phyloP scores from a whole-genome alignment of 2,888 invertebrate genomes.

The Mayetiola destructor region DNA sequence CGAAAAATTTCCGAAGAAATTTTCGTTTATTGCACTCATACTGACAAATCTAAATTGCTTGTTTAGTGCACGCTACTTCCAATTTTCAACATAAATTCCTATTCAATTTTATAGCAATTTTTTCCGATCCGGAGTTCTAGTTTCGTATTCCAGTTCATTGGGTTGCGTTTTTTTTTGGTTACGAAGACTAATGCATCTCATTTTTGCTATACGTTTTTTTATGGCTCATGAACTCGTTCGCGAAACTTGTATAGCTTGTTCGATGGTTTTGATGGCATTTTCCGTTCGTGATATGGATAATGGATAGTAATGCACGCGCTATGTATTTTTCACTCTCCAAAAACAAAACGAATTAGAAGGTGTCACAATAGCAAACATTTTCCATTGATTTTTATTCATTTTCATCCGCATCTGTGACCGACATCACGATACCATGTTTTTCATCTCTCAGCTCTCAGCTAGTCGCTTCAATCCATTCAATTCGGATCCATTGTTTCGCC shows the following conservation, averaged over 20 bases:
- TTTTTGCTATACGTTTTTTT: background rate
- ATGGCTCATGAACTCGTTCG: background rate
- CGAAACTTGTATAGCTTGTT: too few species aligned
- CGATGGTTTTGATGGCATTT: too few species aligned
- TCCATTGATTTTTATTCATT: slow-evolving; percentile 1
- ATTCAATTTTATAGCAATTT: too few species aligned
- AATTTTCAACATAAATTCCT: background rate
- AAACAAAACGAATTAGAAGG: slow-evolving; percentile 9
- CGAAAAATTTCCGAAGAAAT: too few species aligned
- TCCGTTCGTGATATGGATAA: too few species aligned
- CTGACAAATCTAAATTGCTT: slow-evolving; percentile 3
- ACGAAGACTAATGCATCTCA: background rate
- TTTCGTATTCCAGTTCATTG: too few species aligned
- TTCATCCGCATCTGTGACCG: slow-evolving; percentile 11
- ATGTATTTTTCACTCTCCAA: too few species aligned
- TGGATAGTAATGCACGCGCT: too few species aligned
- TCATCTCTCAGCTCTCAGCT: too few species aligned
- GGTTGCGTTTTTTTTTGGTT: background rate
- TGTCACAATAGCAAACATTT: background rate
- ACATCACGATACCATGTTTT: background rate
- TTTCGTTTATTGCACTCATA: slow-evolving; percentile 5
- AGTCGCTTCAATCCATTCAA: too few species aligned
- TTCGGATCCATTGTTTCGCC: too few species aligned
- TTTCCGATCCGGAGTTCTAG: too few species aligned
- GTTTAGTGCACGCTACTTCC: slow-evolving; percentile 3